Base-by-base conservation (phyloP, 2,113 vertebrate species). In the Brachirus orientalis region DNA sequence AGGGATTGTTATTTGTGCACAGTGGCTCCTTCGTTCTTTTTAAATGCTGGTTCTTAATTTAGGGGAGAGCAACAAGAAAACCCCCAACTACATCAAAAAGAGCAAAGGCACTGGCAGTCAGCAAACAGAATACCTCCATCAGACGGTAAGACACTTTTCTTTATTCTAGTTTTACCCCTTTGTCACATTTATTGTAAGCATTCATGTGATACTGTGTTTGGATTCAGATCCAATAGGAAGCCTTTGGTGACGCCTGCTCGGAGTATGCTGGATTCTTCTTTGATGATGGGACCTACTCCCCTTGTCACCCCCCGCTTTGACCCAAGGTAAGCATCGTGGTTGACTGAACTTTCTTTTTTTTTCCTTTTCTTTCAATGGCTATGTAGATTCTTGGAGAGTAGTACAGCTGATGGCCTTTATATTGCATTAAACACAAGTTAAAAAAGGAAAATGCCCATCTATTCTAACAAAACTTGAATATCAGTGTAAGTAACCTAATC, bases 281-380 rank as follows among this genome's bases (percentile, higher is more conserved):
- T 92, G 16, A 22, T 93, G 56, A 90, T 94, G 37, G 93, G 92
- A 0, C 16, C 90, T 0, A 94, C 93, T 3, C 93, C 93, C 1
- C 88, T 94, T 1, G 7, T 93, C 62, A 94, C 93, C 0, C 93
- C 93, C 1, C 89, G 91, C 56, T 93, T 94, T 6, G 92, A 94
- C 84, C 86, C 93, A 3, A 92, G 93, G 93, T 93, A 18, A 80
- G 3, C 1, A 2, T 37, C 8, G 6, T 0, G 12, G 10, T 17
- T 40, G 14, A 12, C 19, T n/a, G 28, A 2, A 6, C n/a, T n/a
- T n/a, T 2, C 2, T 28, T 28, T 28, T 28, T 28, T 28, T 28
- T 28, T 28, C n/a, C n/a, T n/a, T n/a, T n/a, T n/a, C n/a, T n/a
- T n/a, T n/a, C n/a, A n/a, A n/a, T n/a, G n/a, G n/a, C n/a, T n/a